Conservation (phyloP, 2,113 vertebrate genomes). For the Scytalopus superciliaris region DNA sequence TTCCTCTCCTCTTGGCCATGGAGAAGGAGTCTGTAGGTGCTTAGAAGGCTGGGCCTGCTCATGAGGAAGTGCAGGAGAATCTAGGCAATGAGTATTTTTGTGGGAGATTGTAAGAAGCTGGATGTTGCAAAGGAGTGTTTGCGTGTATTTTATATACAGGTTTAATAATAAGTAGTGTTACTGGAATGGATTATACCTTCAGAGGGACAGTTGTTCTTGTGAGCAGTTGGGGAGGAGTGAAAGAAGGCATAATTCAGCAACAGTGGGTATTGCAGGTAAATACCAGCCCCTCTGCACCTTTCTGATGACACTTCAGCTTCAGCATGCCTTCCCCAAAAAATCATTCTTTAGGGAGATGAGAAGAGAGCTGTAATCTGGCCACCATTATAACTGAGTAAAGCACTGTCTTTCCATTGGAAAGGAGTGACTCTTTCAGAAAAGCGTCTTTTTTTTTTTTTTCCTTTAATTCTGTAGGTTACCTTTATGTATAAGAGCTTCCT, state of each 20-base stretch:
- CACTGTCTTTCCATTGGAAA: not conserved
- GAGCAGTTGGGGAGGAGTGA: not conserved
- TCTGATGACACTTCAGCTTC: not conserved
- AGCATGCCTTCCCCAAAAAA: not conserved
- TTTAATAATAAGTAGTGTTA: not conserved
- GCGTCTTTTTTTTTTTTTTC: not conserved
- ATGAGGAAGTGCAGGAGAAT: not conserved
- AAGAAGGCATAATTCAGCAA: not conserved
- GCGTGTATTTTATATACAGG: not conserved
- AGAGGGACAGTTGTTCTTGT: not conserved
- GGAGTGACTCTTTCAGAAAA: not conserved
- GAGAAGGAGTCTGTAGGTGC: not conserved
- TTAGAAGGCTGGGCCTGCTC: not conserved
- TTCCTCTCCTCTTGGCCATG: not conserved
- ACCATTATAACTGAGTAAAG: not conserved
- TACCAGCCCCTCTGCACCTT: not conserved
- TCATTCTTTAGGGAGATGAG: not conserved
- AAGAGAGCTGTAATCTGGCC: not conserved
- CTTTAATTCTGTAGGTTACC: not conserved
- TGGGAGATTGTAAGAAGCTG: not conserved
- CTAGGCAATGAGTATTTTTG: not conserved
- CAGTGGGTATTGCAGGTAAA: fast-evolving
- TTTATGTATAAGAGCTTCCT: not conserved
- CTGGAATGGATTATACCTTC: not conserved
- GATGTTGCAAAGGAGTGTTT: not conserved